phyloP scores from a whole-genome alignment of 2,888 invertebrate genomes.

The Drosophila parthenogenetica region DNA sequence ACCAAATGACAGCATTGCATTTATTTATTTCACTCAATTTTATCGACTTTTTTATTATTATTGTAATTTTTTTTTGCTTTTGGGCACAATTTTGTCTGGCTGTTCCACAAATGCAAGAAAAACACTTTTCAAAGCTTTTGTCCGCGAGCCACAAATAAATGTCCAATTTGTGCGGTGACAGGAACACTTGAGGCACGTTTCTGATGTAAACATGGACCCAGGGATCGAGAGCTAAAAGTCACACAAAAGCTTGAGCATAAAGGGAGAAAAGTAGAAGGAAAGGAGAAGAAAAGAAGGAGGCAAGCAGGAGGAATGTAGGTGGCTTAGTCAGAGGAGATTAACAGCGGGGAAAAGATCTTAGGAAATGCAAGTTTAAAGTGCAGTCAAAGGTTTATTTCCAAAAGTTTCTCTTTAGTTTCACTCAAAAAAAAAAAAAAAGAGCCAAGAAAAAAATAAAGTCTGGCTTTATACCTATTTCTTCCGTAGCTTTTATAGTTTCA shows the following conservation, averaged over 20 bases:
- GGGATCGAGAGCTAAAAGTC: conserved; percentile 65
- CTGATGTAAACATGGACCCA: conserved; percentile 77
- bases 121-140: conserved; percentile 56
- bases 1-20: conserved; percentile 45
- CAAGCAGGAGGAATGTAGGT: not conserved
- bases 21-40: conserved; percentile 25
- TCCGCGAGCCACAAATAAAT: conserved; percentile 76
- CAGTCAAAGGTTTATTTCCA: conserved; percentile 56
- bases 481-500: conserved; percentile 70
- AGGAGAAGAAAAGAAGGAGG: not conserved
- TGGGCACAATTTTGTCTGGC: not conserved
- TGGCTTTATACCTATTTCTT: conserved; percentile 22
- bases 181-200: conserved; percentile 80
- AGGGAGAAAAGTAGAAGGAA: not conserved
- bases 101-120: conserved; percentile 18
- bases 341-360: conserved; percentile 3
- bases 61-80: conserved; percentile 4
- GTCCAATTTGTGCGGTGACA: conserved; percentile 82
- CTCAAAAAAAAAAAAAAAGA: conserved; percentile 21
- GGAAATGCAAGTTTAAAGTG: conserved; percentile 62
- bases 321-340: not conserved
- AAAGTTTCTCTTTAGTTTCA: conserved; percentile 52
- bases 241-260: conserved; percentile 37
- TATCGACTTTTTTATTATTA: conserved; percentile 20
- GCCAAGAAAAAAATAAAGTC: not conserved